Conservation (phyloP, 2,797 vertebrate species). For the Arrhamphus sclerolepis region DNA sequence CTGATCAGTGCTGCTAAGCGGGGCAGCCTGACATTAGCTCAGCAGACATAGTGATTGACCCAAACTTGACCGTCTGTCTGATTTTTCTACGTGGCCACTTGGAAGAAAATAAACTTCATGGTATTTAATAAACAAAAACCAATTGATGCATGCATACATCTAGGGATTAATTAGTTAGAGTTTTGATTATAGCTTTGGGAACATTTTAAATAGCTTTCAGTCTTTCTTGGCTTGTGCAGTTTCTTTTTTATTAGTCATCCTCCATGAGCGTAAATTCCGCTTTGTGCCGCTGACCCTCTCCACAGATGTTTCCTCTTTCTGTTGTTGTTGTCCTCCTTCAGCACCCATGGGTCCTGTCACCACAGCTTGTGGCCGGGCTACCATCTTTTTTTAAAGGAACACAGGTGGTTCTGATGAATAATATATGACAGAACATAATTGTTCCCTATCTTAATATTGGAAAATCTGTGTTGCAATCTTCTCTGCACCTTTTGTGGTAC, state of each 20-base stretch:
- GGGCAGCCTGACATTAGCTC: conserved; percentile 39
- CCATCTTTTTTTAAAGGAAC: conserved; percentile 18
- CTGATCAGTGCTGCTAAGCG: conserved; percentile 21
- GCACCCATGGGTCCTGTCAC: conserved; percentile 42
- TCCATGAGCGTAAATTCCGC: conserved; percentile 59
- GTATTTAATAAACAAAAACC: not conserved
- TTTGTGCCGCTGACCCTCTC: conserved; percentile 57
- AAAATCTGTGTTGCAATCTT: not conserved
- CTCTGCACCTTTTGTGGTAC: not conserved
- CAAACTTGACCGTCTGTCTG: conserved; percentile 25
- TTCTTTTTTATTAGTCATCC: conserved; percentile 52
- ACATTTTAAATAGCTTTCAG: not conserved
- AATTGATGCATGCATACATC: too few species aligned
- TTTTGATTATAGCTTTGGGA: too few species aligned
- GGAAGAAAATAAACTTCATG: not conserved
- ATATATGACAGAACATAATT: not conserved
- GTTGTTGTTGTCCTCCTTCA: conserved; percentile 70
- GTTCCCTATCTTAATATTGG: conserved; percentile 13
- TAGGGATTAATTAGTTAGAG: too few species aligned
- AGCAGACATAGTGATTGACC: conserved; percentile 34
- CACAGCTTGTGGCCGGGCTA: conserved; percentile 20
- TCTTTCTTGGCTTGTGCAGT: conserved; percentile 9
- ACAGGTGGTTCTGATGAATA: conserved; percentile 31
- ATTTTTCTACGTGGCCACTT: conserved; percentile 1
- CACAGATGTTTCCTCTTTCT: conserved; percentile 77